Conservation (phyloP, 2,113 vertebrate species). For the Psittacara wagleri region DNA sequence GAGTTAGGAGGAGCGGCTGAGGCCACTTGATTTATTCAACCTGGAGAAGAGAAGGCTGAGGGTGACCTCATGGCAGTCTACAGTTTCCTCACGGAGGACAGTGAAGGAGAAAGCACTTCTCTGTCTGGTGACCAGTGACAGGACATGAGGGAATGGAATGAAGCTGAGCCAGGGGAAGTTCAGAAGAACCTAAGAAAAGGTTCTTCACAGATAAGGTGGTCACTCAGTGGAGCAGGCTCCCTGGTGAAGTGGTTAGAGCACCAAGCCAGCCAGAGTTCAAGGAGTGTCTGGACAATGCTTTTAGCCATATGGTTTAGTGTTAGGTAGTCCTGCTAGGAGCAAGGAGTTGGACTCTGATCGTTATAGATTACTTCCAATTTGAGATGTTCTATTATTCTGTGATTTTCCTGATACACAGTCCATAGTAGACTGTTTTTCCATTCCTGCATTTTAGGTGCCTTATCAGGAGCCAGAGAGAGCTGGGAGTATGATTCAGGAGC, state of each 20-base stretch:
- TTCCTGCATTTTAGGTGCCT: constrained; percentile 68
- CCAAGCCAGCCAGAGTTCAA: neutral
- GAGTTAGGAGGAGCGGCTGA: fast-evolving
- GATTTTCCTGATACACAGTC: neutral
- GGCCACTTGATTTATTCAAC: neutral
- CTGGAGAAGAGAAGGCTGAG: neutral
- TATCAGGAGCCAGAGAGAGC: constrained; percentile 78
- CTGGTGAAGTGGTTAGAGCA: fast-evolving
- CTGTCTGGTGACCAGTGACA: neutral
- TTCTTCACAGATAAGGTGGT: neutral
- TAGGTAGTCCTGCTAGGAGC: neutral
- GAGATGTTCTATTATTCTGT: neutral
- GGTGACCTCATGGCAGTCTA: neutral
- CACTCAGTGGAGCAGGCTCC: neutral
- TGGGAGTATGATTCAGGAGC: constrained; percentile 83
- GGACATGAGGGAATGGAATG: neutral
- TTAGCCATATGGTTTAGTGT: neutral
- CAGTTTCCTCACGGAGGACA: fast-evolving
- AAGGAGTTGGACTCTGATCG: fast-evolving
- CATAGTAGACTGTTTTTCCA: neutral
- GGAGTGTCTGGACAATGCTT: fast-evolving
- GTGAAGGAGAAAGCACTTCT: neutral
- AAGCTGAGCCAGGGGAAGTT: neutral
- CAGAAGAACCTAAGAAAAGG: neutral
- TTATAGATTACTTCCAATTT: neutral